Evolutionary conservation across 2,888 invertebrate genomes (phyloP).

Genomic region (Dryocosmus kuriphilus): DNA sequence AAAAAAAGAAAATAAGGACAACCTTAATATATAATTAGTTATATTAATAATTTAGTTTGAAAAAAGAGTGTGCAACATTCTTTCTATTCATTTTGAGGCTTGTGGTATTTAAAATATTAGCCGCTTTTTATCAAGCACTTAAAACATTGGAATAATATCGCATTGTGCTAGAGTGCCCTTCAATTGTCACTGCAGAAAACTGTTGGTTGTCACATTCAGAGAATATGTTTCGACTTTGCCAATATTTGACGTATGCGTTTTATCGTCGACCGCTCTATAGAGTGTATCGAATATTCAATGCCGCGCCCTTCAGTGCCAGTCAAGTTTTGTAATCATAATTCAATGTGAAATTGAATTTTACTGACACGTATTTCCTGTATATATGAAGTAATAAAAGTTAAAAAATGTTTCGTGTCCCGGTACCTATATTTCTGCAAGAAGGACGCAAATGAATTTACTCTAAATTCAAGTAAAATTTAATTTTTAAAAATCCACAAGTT

Average conservation of each 20-base stretch:
- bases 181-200: background rate
- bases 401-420: background rate
- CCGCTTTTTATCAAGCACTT: background rate
- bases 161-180: background rate
- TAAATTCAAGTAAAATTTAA: no score
- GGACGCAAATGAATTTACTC: no score
- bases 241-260: slow-evolving; percentile 21
- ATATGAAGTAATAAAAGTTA: slow-evolving; percentile 6
- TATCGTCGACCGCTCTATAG: slow-evolving; percentile 10
- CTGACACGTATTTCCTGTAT: slow-evolving; percentile 6
- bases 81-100: background rate
- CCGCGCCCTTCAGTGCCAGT: slow-evolving; percentile 16
- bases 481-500: no score
- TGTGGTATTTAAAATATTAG: background rate
- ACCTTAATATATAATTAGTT: no score
- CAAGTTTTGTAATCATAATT: slow-evolving; percentile 31
- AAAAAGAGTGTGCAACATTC: no score
- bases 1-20: no score
- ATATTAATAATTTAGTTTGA: no score
- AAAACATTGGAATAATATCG: background rate
- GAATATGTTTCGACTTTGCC: slow-evolving; percentile 17
- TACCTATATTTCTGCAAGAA: no score
- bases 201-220: background rate
- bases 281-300: slow-evolving; percentile 27
- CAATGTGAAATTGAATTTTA: slow-evolving; percentile 31